phyloP scores from a whole-genome alignment of 2,888 invertebrate genomes.

The Nomada ferruginata region DNA sequence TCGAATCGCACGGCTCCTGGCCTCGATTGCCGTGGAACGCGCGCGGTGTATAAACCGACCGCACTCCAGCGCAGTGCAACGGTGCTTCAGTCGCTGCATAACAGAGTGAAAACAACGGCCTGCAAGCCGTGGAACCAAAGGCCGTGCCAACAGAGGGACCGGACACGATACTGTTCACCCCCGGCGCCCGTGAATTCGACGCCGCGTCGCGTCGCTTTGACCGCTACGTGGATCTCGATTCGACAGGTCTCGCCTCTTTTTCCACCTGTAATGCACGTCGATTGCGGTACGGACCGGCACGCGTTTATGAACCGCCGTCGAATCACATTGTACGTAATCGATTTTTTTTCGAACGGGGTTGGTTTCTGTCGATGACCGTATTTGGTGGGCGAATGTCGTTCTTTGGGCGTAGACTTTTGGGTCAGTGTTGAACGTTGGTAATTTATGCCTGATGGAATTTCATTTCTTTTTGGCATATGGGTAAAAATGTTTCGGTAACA shows the following conservation, averaged over 20 bases:
- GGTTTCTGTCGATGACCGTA: background rate
- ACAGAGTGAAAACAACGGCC: constrained; percentile 81
- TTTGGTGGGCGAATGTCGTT: no score
- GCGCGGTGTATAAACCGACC: constrained; percentile 80
- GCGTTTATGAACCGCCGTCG: constrained; percentile 24
- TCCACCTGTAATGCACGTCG: constrained; percentile 1
- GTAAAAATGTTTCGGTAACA: no score
- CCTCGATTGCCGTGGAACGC: constrained; percentile 70
- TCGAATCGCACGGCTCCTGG: constrained; percentile 75
- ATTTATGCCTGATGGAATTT: no score
- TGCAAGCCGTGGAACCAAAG: constrained; percentile 77
- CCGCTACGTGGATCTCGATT: constrained; percentile 48
- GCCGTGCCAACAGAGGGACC: constrained; percentile 73
- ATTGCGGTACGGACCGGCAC: background rate
- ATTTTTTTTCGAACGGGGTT: no score
- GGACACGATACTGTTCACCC: constrained; percentile 67
- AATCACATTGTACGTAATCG: background rate
- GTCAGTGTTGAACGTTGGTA: no score
- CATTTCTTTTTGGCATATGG: no score
- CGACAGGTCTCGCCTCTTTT: constrained; percentile 44
- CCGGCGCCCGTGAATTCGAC: constrained; percentile 67
- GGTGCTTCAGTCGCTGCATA: constrained; percentile 80
- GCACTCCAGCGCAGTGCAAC: constrained; percentile 74
- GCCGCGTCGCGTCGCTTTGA: constrained; percentile 49
- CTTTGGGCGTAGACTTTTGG: no score